Evolutionary conservation across 2,797 vertebrate genomes (phyloP).

Genomic region (Parambassis ranga): DNA sequence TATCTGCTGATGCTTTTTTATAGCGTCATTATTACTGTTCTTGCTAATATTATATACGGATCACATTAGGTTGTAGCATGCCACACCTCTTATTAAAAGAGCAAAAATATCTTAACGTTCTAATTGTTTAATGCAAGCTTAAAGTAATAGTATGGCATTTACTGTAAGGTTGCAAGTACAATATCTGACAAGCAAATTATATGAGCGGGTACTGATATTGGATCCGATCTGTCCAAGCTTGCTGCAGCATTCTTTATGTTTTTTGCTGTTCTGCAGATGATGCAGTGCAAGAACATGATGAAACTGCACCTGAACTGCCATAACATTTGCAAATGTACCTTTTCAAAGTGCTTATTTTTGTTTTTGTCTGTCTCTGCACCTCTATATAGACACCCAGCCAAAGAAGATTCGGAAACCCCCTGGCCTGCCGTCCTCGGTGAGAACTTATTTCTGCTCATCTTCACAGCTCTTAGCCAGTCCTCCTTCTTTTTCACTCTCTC

Average conservation of each 20-base stretch:
- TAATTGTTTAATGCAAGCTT: no score
- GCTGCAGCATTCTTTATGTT: neutral
- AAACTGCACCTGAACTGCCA: conserved; percentile 20
- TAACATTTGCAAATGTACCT: conserved; percentile 9
- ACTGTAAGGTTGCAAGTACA: no score
- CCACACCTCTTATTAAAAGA: no score
- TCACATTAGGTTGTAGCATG: no score
- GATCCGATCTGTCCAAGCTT: no score
- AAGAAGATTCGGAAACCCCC: conserved; percentile 99
- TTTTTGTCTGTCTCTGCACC: conserved; percentile 22
- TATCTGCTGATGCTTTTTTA: no score
- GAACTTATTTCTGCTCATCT: conserved; percentile 70
- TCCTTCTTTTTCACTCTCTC: conserved; percentile 7
- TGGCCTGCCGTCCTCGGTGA: conserved; percentile 97
- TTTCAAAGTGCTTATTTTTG: conserved; percentile 22
- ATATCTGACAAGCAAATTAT: no score
- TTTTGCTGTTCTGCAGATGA: neutral
- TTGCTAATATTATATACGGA: no score
- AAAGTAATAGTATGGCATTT: no score
- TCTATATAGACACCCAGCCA: conserved; percentile 87
- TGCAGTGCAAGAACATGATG: neutral
- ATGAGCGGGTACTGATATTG: no score
- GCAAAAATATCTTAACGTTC: no score
- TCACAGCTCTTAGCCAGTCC: conserved; percentile 57
- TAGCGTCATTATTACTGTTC: no score